Evolutionary conservation across 2,797 vertebrate species (phyloP).

Genomic region (Manis crassicaudata): DNA sequence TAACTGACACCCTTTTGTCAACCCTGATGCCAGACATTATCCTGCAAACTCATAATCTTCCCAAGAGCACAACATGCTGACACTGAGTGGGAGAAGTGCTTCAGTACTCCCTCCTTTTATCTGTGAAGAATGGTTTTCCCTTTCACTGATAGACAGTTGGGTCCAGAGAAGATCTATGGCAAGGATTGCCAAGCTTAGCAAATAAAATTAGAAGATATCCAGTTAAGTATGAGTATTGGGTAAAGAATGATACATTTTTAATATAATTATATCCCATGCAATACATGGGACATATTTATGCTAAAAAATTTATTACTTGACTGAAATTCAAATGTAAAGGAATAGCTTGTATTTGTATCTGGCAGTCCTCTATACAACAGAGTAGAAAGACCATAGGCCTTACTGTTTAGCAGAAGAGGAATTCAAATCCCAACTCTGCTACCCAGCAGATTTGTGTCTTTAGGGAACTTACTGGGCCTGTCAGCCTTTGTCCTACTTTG

Average conservation of each 20-base stretch:
- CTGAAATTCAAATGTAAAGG: conserved; percentile 11
- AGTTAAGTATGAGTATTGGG: conserved; percentile 30
- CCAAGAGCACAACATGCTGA: neutral
- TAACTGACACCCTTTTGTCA: neutral
- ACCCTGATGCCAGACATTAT: neutral
- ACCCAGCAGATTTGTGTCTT: neutral
- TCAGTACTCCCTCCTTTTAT: neutral
- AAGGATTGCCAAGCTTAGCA: neutral
- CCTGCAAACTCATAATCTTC: neutral
- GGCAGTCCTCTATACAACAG: neutral
- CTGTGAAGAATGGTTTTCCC: neutral
- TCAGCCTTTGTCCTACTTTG: neutral
- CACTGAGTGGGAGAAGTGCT: neutral
- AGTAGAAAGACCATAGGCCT: neutral
- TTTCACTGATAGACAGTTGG: neutral
- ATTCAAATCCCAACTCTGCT: neutral
- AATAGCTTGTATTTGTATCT: neutral
- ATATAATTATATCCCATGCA: neutral
- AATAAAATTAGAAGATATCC: neutral
- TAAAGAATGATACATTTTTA: neutral
- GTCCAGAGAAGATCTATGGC: neutral
- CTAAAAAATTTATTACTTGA: neutral
- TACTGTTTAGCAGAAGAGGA: neutral
- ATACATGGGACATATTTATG: neutral
- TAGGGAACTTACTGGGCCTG: neutral